Conservation (phyloP, 2,888 invertebrate genomes). For the Leistus spinibarbis region DNA sequence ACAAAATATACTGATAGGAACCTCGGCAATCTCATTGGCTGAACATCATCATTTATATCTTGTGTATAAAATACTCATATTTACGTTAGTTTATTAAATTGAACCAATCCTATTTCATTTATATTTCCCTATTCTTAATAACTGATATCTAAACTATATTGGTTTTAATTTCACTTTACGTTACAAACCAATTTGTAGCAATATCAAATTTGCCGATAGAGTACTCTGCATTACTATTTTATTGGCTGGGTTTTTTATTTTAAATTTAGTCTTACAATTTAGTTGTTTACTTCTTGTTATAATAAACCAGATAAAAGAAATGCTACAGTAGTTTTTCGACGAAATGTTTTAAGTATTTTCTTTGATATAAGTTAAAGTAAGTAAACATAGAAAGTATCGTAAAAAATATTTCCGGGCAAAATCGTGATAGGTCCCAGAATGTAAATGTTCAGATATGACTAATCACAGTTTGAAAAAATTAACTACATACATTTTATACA, state of each 20-base stretch:
- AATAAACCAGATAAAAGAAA: neutral
- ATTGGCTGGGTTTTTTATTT: neutral
- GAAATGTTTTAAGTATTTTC: neutral
- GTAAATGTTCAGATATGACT: conserved; percentile 47
- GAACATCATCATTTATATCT: too few species aligned
- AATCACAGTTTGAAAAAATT: conserved; percentile 47
- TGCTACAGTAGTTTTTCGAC: neutral
- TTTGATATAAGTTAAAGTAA: neutral
- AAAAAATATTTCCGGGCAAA: conserved; percentile 23
- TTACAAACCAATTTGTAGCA: too few species aligned
- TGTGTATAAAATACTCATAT: too few species aligned
- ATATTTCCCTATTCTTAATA: too few species aligned
- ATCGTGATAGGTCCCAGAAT: conserved; percentile 35
- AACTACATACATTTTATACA: conserved; percentile 36
- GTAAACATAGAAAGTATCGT: conserved; percentile 12
- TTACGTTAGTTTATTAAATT: too few species aligned
- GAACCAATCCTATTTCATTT: too few species aligned
- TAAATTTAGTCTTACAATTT: neutral
- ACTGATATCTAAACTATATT: too few species aligned
- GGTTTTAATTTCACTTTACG: too few species aligned
- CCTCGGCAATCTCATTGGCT: too few species aligned
- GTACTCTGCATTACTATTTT: neutral
- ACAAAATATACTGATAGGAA: too few species aligned
- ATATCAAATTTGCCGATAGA: neutral
- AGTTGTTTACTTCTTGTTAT: neutral